phyloP scores from a whole-genome alignment of 2,113 vertebrate genomes.

The Melanostigma gelatinosum region DNA sequence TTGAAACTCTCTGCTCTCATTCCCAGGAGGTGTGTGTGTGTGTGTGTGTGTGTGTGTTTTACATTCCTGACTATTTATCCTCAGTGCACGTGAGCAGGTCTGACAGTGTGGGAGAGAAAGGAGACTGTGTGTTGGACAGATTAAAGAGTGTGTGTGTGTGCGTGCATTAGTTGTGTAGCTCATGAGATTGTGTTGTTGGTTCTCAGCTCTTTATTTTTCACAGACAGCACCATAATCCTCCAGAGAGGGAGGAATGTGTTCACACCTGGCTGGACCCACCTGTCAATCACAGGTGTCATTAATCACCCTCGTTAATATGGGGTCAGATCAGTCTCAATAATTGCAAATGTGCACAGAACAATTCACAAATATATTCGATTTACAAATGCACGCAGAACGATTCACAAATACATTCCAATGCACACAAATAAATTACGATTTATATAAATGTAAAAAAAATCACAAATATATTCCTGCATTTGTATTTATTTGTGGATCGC shows the following conservation, averaged over 20 bases:
- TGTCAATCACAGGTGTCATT: no score
- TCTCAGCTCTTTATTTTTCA: conserved; percentile 1
- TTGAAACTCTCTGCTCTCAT: conserved; percentile 3
- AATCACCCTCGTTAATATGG: no score
- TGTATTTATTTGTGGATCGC: no score
- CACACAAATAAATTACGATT: no score
- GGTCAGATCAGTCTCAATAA: no score
- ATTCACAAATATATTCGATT: no score
- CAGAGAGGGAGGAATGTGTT: background rate
- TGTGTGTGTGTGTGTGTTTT: conserved; percentile 37
- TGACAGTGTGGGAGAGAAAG: conserved; percentile 41
- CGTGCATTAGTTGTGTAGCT: conserved; percentile 50
- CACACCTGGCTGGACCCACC: no score
- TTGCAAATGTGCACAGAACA: no score
- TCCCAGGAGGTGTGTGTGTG: conserved; percentile 38
- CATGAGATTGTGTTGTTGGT: conserved; percentile 40
- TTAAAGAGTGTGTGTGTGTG: conserved; percentile 23
- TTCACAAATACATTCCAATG: no score
- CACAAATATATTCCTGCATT: no score
- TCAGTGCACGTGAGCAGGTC: conserved; percentile 44
- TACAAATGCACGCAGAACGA: no score
- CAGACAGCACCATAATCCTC: conserved; percentile 47
- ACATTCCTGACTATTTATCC: conserved; percentile 52
- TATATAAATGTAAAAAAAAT: no score
- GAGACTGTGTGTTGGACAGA: conserved; percentile 33